Evolutionary conservation across 2,888 invertebrate species (phyloP).

Genomic region (Athetis lepigone): DNA sequence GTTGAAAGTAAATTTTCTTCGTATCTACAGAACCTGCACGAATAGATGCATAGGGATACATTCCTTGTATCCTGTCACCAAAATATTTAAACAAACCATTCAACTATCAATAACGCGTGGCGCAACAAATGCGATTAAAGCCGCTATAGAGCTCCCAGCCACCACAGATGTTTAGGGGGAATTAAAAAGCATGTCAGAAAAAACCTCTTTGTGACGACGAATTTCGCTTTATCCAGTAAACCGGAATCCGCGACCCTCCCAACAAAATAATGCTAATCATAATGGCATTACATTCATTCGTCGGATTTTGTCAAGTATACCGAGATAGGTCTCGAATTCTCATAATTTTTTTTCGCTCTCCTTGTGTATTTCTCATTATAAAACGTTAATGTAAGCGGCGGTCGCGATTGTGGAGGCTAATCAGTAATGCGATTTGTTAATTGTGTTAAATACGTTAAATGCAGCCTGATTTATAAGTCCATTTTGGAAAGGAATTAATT

Average conservation of each 20-base stretch:
- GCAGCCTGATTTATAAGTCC: conserved; percentile 27
- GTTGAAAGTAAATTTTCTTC: background rate
- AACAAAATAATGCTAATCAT: conserved; percentile 89
- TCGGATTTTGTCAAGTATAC: conserved; percentile 87
- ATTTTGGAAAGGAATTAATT: conserved; percentile 31
- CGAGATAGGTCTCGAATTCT: conserved; percentile 78
- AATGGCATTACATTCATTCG: conserved; percentile 90
- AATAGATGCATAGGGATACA: conserved; percentile 9
- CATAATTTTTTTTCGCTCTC: conserved; percentile 77
- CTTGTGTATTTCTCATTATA: conserved; percentile 81
- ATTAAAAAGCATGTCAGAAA: conserved; percentile 81
- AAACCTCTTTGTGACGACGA: conserved; percentile 84
- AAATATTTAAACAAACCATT: conserved; percentile 87
- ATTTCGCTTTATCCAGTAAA: conserved; percentile 88
- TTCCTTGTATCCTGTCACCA: conserved; percentile 69
- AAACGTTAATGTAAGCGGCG: conserved; percentile 80
- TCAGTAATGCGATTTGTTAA: conserved; percentile 72
- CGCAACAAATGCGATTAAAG: conserved; percentile 89
- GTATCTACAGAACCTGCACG: conserved; percentile 9
- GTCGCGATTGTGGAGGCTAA: conserved; percentile 71
- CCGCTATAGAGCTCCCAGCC: conserved; percentile 76
- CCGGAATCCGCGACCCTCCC: conserved; percentile 87
- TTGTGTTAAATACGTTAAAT: conserved; percentile 62
- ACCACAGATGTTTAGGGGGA: conserved; percentile 85
- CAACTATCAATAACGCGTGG: conserved; percentile 85